Conservation (phyloP, 2,888 invertebrate species). For the Pseudococcus jackbeardsleyi region DNA sequence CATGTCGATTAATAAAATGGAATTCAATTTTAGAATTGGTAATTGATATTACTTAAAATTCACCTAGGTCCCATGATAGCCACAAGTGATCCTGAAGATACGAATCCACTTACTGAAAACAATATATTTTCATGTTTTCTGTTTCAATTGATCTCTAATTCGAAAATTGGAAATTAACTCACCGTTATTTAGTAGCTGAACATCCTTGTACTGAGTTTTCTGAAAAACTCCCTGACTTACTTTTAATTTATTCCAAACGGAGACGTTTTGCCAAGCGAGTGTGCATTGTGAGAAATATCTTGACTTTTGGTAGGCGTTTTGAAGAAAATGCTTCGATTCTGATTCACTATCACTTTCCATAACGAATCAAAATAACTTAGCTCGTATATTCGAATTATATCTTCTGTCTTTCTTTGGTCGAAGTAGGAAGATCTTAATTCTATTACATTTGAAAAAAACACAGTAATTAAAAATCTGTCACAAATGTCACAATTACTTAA, state of each 20-base stretch:
- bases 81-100: conserved; percentile 65
- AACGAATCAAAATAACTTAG: neutral
- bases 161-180: neutral
- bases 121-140: neutral
- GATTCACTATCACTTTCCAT: conserved; percentile 21
- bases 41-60: neutral
- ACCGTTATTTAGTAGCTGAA: conserved; percentile 28
- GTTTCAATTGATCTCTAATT: neutral
- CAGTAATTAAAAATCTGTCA: too few relatives aligned
- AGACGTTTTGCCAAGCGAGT: neutral
- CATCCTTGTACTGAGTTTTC: conserved; percentile 27
- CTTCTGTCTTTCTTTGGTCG: neutral
- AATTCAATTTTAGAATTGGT: neutral
- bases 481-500: neutral
- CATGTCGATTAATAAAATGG: neutral
- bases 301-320: neutral
- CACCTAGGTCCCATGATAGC: conserved; percentile 67
- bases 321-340: neutral
- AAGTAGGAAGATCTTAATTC: neutral
- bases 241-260: neutral
- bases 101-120: conserved; percentile 66
- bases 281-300: neutral
- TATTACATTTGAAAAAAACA: too few relatives aligned
- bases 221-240: neutral
- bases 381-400: too few relatives aligned